Conservation (phyloP, 2,797 vertebrate genomes). For the Hafferia zeledoni region DNA sequence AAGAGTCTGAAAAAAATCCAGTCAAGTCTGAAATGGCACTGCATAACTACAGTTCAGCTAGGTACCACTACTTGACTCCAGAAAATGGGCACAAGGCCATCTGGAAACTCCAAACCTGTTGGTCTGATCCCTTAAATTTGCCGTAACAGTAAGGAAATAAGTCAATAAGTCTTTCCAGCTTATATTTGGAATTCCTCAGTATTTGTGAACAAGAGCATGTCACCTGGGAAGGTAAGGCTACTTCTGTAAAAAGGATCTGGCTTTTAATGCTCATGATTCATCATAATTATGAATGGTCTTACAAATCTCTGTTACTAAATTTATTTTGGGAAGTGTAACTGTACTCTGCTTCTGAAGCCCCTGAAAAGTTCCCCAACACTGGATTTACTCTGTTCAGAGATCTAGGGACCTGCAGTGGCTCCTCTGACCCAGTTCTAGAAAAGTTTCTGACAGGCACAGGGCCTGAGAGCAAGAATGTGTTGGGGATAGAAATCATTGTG, state of each 20-base stretch:
- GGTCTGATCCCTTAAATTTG: neutral
- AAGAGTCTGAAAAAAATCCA: neutral
- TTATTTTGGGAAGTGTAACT: neutral
- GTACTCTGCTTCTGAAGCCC: neutral
- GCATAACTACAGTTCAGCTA: neutral
- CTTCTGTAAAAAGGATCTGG: neutral
- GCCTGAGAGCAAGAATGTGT: neutral
- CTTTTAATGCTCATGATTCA: neutral
- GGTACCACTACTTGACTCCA: neutral
- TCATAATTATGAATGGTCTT: neutral
- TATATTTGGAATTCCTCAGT: neutral
- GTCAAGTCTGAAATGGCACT: neutral
- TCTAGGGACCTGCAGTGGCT: neutral
- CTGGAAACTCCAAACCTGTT: neutral
- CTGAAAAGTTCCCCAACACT: neutral
- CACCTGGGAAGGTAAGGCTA: neutral
- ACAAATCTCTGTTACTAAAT: neutral
- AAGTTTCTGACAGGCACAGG: neutral
- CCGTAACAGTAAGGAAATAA: neutral
- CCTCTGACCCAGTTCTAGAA: neutral
- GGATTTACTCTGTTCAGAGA: neutral
- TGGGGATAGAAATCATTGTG: accelerated
- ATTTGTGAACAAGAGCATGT: neutral
- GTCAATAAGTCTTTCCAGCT: neutral
- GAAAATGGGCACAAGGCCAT: neutral